These are phyloP conservation scores for Dryobota labecula DNA, from an alignment of 2,888 invertebrate genomes.

Conservation along the genomic window DNA sequence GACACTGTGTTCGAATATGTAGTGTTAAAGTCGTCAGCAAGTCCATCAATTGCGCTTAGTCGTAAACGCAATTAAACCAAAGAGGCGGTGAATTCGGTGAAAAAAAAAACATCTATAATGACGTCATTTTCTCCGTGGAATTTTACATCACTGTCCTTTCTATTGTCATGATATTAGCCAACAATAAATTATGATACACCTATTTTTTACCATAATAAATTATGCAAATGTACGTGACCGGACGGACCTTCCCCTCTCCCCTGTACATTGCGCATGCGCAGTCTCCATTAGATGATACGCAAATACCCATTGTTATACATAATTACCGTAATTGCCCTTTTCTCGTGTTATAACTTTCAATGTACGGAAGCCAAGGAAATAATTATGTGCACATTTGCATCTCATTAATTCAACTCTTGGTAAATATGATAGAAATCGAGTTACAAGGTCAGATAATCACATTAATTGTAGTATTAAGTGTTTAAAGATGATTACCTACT, in stretches of 20 bases:
- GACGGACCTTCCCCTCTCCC: slow-evolving; percentile 17
- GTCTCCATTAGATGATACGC: slow-evolving; percentile 52
- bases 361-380: slow-evolving; percentile 82
- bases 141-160: slow-evolving; percentile 4
- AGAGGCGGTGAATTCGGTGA: no score
- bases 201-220: slow-evolving; percentile 25
- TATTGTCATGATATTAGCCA: neutral
- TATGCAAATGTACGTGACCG: slow-evolving; percentile 41
- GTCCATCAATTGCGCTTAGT: no score
- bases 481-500: slow-evolving; percentile 66
- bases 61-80: no score
- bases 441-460: slow-evolving; percentile 81
- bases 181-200: neutral
- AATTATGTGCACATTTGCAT: slow-evolving; percentile 84
- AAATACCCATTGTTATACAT: slow-evolving; percentile 75
- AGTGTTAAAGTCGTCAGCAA: no score
- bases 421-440: slow-evolving; percentile 85
- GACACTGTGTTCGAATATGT: no score
- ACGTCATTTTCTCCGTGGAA: neutral
- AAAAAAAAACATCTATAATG: neutral
- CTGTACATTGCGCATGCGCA: slow-evolving; percentile 53
- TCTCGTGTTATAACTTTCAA: slow-evolving; percentile 85
- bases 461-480: slow-evolving; percentile 79
- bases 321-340: slow-evolving; percentile 82
- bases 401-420: slow-evolving; percentile 83